Evolutionary conservation across 1,140 invertebrate genomes (phyloP).

Genomic region (Probaryconus sp.): DNA sequence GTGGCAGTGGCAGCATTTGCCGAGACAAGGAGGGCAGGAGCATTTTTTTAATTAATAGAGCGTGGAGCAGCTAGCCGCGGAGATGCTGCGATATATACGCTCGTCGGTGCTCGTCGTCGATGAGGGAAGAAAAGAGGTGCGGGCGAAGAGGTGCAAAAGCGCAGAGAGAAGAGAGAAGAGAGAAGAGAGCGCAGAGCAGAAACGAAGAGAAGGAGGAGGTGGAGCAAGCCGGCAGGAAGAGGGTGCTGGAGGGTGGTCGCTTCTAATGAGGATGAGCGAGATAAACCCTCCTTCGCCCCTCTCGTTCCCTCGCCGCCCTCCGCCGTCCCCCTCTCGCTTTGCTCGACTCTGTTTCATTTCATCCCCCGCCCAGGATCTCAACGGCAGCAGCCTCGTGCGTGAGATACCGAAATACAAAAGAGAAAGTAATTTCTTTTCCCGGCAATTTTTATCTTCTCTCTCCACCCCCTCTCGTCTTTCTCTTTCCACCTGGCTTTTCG

Average conservation of each 20-base stretch:
- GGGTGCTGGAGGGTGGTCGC: constrained; percentile 45
- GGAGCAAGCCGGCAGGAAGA: constrained; percentile 44
- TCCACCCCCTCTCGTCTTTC: constrained; percentile 8
- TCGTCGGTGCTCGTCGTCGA: constrained; percentile 44
- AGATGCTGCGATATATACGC: constrained; percentile 55
- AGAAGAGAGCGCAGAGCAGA: constrained; percentile 24
- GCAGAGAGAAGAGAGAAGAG: constrained; percentile 19
- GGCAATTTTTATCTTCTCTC: constrained; percentile 56
- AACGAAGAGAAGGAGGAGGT: constrained; percentile 11
- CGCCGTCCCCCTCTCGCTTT: constrained; percentile 21
- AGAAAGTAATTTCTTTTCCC: constrained; percentile 66
- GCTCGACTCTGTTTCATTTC: constrained; percentile 56
- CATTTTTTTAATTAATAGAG: constrained; percentile 65
- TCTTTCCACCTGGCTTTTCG: background rate
- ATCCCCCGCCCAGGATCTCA: constrained; percentile 29
- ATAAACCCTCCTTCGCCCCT: constrained; percentile 59
- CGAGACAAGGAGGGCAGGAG: constrained; percentile 37
- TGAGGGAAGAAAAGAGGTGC: constrained; percentile 41
- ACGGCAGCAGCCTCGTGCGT: constrained; percentile 52
- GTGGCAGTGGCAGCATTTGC: constrained; percentile 39
- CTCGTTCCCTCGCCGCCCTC: no score
- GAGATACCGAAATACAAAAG: constrained; percentile 66
- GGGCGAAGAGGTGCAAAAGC: constrained; percentile 1
- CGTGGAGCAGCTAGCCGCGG: constrained; percentile 50
- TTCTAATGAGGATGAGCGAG: constrained; percentile 73